These are phyloP conservation scores for Lithosia quadra DNA, from an alignment of 2,888 invertebrate species.

Conservation along the genomic window DNA sequence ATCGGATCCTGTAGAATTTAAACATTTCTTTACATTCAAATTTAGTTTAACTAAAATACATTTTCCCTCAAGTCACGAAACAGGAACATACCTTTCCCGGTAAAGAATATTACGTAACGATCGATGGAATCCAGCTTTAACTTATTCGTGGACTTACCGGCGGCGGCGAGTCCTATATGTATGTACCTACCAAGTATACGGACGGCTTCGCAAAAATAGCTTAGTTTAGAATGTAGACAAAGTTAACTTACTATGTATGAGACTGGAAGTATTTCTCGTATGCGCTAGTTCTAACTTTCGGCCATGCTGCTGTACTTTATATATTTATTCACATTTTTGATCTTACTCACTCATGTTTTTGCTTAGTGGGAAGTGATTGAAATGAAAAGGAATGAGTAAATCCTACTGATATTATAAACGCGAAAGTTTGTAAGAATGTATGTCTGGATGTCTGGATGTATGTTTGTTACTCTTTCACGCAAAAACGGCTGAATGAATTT, in stretches of 20 bases:
- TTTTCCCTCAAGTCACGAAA: neutral
- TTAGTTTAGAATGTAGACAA: conserved; percentile 19
- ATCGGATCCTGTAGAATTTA: neutral
- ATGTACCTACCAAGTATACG: conserved; percentile 22
- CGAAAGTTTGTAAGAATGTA: too few relatives aligned
- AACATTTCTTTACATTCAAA: conserved; percentile 4
- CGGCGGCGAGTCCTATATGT: conserved; percentile 20
- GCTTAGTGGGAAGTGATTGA: too few relatives aligned
- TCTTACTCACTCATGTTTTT: too few relatives aligned
- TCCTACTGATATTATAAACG: too few relatives aligned
- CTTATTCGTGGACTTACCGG: conserved; percentile 31
- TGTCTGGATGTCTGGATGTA: too few relatives aligned
- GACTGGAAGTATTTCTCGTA: conserved; percentile 3
- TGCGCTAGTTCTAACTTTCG: neutral
- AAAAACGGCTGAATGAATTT: too few relatives aligned
- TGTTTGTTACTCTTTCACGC: too few relatives aligned
- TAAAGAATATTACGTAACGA: conserved; percentile 31
- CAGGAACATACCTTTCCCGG: conserved; percentile 8
- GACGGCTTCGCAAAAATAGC: conserved; percentile 20
- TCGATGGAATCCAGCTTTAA: conserved; percentile 34
- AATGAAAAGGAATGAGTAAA: too few relatives aligned
- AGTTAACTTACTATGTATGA: conserved; percentile 15
- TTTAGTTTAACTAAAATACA: neutral
- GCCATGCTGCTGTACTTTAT: neutral
- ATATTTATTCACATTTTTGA: neutral